Conservation (phyloP, 2,113 vertebrate genomes). For the Dolichotis patagonum region DNA sequence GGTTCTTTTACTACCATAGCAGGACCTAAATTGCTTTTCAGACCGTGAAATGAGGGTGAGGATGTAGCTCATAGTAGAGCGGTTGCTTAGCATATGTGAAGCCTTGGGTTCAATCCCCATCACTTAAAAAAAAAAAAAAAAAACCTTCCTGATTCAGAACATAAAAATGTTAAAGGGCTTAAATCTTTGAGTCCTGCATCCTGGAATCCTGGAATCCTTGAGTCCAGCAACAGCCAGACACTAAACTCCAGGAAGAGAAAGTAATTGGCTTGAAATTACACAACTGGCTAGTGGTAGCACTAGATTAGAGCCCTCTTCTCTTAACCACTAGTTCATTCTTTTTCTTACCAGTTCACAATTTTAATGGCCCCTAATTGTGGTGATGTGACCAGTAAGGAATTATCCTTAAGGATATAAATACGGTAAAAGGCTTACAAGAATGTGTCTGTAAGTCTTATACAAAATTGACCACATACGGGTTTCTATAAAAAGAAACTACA, state of each 20-base stretch:
- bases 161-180: neutral
- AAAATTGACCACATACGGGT: neutral
- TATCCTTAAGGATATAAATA: constrained; percentile 10
- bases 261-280: neutral
- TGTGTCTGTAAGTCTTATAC: constrained; percentile 11
- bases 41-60: neutral
- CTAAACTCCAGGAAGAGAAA: neutral
- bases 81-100: neutral
- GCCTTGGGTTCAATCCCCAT: neutral
- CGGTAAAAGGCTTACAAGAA: constrained; percentile 24
- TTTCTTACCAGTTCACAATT: neutral
- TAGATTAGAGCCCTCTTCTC: neutral
- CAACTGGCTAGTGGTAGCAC: neutral
- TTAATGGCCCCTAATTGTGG: neutral
- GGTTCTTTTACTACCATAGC: neutral
- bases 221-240: neutral
- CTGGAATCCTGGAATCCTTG: neutral
- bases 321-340: neutral
- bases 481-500: neutral
- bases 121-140: neutral
- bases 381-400: neutral
- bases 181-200: neutral
- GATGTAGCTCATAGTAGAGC: neutral
- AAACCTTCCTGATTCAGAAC: neutral
- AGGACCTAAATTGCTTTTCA: neutral